These are phyloP conservation scores for Orthonevra nobilis DNA, from an alignment of 2,888 invertebrate genomes.

Conservation along the genomic window DNA sequence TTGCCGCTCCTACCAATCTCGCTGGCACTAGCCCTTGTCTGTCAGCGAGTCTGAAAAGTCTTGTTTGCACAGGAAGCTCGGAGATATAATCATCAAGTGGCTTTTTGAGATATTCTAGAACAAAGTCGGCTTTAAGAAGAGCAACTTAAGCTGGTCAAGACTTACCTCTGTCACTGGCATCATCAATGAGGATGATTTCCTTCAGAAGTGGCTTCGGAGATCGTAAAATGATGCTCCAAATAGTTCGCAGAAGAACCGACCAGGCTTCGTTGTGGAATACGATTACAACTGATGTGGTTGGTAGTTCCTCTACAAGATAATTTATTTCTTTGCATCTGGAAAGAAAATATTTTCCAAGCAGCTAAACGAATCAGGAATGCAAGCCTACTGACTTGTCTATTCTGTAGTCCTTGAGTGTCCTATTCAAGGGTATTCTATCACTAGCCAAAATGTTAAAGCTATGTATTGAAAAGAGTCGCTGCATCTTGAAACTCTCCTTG, in stretches of 20 bases:
- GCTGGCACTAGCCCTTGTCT: conserved; percentile 91
- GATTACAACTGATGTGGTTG: conserved; percentile 94
- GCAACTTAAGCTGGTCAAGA: conserved; percentile 1
- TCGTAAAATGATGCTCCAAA: conserved; percentile 95
- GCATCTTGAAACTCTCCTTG: conserved; percentile 88
- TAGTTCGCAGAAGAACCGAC: conserved; percentile 96
- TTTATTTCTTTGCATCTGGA: conserved; percentile 83
- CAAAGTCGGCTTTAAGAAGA: no score
- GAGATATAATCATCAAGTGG: conserved; percentile 86
- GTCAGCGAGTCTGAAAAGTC: conserved; percentile 84
- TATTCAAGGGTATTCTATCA: conserved; percentile 92
- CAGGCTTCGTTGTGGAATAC: conserved; percentile 99
- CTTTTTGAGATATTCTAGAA: conserved; percentile 83
- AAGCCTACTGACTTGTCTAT: conserved; percentile 85
- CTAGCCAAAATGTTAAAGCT: conserved; percentile 93
- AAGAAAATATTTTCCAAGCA: conserved; percentile 56
- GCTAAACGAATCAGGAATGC: neutral
- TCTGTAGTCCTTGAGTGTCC: conserved; percentile 91
- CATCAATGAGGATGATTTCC: conserved; percentile 94
- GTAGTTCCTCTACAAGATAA: conserved; percentile 83
- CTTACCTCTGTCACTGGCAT: conserved; percentile 91
- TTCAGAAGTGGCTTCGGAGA: conserved; percentile 89
- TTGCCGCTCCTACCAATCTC: conserved; percentile 87
- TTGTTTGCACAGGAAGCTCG: conserved; percentile 83
- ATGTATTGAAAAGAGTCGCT: conserved; percentile 90